These are phyloP conservation scores for Onychomys arenicola DNA, from an alignment of 2,797 vertebrate genomes.

Conservation along the genomic window DNA sequence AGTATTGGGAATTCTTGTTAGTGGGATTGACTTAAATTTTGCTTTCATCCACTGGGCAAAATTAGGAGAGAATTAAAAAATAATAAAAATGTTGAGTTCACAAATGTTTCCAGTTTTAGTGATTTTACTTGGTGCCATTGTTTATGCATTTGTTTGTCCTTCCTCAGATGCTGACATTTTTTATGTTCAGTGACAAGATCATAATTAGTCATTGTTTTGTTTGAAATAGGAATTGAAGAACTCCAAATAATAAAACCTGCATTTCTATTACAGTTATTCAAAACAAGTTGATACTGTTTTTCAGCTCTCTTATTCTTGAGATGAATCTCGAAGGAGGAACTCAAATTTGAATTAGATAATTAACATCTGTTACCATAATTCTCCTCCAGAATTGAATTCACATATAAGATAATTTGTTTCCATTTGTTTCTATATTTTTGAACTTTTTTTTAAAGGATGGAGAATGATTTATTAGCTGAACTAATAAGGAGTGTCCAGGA, in stretches of 20 bases:
- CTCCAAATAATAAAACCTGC: not conserved
- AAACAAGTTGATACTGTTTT: conserved; percentile 45
- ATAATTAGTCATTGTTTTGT: conserved; percentile 36
- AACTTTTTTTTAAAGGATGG: not conserved
- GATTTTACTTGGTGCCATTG: conserved; percentile 8
- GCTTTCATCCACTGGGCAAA: not conserved
- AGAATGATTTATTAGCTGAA: not conserved
- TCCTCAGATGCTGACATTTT: not conserved
- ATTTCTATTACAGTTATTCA: conserved; percentile 9
- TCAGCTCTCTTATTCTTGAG: not conserved
- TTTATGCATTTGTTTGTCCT: not conserved
- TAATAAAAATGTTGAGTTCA: conserved; percentile 7
- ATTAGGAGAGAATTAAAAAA: not conserved
- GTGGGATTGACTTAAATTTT: not conserved
- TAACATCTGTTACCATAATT: not conserved
- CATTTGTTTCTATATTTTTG: conserved; percentile 41
- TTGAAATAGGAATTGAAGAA: not conserved
- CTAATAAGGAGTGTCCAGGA: not conserved
- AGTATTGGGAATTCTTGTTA: not conserved
- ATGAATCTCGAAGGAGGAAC: not conserved
- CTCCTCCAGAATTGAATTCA: not conserved
- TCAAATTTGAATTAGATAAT: not conserved
- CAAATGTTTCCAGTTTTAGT: not conserved
- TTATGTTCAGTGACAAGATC: not conserved
- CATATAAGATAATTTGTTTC: not conserved